These are phyloP conservation scores for Xenopus petersii DNA, from an alignment of 2,797 vertebrate genomes.

Conservation along the genomic window DNA sequence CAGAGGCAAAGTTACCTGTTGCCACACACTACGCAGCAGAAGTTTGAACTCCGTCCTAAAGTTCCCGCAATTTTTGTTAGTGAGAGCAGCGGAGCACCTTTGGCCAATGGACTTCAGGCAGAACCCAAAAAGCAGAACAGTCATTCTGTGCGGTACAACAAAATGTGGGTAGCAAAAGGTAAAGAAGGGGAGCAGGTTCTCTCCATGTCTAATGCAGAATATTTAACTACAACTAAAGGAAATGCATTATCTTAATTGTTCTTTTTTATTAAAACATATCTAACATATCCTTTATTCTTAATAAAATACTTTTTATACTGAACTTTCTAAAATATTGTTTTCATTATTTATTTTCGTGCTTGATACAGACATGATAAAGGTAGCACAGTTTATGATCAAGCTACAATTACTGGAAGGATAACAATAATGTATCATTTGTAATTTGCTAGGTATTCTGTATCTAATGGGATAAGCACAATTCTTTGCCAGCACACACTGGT, in stretches of 20 bases:
- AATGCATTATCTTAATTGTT: background rate
- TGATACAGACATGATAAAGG: too few relatives aligned
- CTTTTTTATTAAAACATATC: conserved; percentile 18
- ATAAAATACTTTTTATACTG: conserved; percentile 18
- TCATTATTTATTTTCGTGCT: background rate
- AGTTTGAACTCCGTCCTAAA: conserved; percentile 69
- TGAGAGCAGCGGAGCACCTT: conserved; percentile 68
- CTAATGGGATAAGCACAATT: too few relatives aligned
- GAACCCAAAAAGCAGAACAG: conserved; percentile 30
- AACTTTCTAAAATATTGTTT: background rate
- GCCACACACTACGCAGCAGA: conserved; percentile 48
- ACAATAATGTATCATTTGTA: too few relatives aligned
- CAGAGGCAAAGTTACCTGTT: conserved; percentile 56
- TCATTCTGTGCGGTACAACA: conserved; percentile 54
- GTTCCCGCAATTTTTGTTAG: conserved; percentile 75
- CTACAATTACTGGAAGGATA: too few relatives aligned
- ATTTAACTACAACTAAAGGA: background rate
- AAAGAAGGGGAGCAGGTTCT: conserved; percentile 49
- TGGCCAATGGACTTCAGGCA: conserved; percentile 32
- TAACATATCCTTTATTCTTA: conserved; percentile 16
- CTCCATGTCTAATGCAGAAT: conserved; percentile 52
- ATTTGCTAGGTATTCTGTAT: too few relatives aligned
- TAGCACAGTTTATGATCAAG: too few relatives aligned
- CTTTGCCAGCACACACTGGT: too few relatives aligned
- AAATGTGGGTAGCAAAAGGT: conserved; percentile 62